phyloP scores from a whole-genome alignment of 2,888 invertebrate genomes.

The Mallateleia sp. region DNA sequence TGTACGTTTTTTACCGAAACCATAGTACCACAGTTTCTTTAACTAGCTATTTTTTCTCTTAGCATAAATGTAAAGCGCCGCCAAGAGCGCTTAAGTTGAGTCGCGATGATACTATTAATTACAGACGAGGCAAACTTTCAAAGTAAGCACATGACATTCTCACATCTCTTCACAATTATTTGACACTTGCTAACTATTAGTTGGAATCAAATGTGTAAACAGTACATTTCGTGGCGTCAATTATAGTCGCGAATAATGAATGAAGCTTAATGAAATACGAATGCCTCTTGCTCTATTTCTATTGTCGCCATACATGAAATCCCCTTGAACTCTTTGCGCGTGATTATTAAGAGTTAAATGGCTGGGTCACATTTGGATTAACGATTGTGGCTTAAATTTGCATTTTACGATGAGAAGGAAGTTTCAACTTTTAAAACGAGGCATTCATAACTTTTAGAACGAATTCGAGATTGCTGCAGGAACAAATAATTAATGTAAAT shows the following conservation, averaged over 20 bases:
- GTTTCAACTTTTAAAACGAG: too few relatives aligned
- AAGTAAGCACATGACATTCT: not conserved
- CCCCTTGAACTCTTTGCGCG: constrained; percentile 59
- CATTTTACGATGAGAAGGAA: constrained; percentile 56
- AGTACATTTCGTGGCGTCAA: constrained; percentile 40
- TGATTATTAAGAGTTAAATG: constrained; percentile 64
- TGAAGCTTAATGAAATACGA: constrained; percentile 57
- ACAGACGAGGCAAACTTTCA: constrained; percentile 14
- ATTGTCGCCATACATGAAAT: constrained; percentile 37
- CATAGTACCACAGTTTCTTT: too few relatives aligned
- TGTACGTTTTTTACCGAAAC: too few relatives aligned
- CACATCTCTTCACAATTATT: constrained; percentile 8
- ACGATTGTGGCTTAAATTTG: constrained; percentile 64
- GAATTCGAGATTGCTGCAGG: too few relatives aligned
- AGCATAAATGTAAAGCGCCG: too few relatives aligned
- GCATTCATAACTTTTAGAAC: too few relatives aligned
- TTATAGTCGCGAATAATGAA: constrained; percentile 53
- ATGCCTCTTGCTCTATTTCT: constrained; percentile 46
- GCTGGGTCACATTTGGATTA: constrained; percentile 59
- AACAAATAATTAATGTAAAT: too few relatives aligned
- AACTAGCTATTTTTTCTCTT: too few relatives aligned
- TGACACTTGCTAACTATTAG: constrained; percentile 36
- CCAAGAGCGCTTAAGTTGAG: too few relatives aligned
- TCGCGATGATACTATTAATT: not conserved
- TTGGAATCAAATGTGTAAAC: constrained; percentile 30